phyloP scores from a whole-genome alignment of 2,113 vertebrate genomes.

The Syrmaticus mikado region DNA sequence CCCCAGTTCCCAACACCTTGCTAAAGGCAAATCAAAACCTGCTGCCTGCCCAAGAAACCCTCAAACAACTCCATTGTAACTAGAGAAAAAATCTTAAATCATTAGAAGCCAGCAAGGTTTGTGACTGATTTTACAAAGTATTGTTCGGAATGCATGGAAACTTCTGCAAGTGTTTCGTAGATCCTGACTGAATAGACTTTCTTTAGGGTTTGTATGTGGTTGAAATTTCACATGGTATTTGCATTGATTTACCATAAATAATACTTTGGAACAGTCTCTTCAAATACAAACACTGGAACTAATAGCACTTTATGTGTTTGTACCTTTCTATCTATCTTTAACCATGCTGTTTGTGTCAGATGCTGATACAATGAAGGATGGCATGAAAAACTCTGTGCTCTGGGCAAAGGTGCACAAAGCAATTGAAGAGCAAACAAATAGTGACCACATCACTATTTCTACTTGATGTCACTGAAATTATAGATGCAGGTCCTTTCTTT shows the following conservation, averaged over 20 bases:
- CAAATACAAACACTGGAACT: fast-evolving
- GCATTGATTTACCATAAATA: neutral
- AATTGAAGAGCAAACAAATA: neutral
- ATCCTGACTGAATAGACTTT: neutral
- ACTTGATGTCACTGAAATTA: neutral
- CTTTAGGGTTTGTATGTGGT: neutral
- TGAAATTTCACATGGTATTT: neutral
- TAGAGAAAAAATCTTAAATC: neutral
- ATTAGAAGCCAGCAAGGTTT: neutral
- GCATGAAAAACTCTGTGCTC: neutral
- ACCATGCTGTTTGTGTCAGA: neutral
- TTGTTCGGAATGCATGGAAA: neutral
- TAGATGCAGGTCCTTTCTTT: neutral
- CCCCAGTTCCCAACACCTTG: neutral
- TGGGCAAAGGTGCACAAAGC: neutral
- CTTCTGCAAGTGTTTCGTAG: neutral
- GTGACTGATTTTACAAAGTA: neutral
- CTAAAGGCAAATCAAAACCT: neutral
- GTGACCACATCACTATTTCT: neutral
- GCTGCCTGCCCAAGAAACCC: neutral
- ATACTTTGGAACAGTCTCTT: neutral
- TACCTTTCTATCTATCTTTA: neutral
- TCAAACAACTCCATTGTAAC: neutral
- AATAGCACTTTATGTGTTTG: neutral
- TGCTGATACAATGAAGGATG: neutral